Base-by-base conservation (phyloP, 2,888 invertebrate genomes). In the Drosophila niveifrons region DNA sequence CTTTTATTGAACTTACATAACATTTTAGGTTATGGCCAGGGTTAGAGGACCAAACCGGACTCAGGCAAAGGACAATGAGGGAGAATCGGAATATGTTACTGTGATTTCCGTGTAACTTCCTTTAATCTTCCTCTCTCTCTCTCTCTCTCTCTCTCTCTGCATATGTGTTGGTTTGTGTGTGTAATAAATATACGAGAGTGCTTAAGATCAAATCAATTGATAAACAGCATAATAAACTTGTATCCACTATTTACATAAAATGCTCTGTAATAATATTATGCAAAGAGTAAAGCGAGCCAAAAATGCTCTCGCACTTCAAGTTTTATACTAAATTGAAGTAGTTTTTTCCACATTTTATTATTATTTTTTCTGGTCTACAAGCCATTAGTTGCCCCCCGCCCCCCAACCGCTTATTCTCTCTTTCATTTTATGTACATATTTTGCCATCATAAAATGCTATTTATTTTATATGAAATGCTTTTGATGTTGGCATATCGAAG, bases 171-270 rank as follows among this genome's bases (percentile, higher is more conserved):
- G 50, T 51, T 23, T 57, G 69, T 75, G 70, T 71, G 63, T 72
- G 71, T 59, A 78, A 84, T 88, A 85, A 88, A 88, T 88, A 88
- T 79, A 79, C 82, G 70, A 88, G 80, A 78, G 84, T 85, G 79
- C 88, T 88, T 81, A 85, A 85, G 84, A 85, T 88, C 88, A 82
- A 88, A 88, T 85, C 84, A 85, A 88, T 85, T 85, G 88, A 85
- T 85, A 88, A 85, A 77, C 75, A 85, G 85, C 75, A 79, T 85
- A 85, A 85, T 85, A 85, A 85, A 85, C 88, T 85, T 85, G 81
- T 82, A 82, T 84, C 76, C 72, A 82, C 80, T 84, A 88, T 85
- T 85, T 82, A 79, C 86, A 85, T 85, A 85, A 72, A 84, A 85
- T 68, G 80, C 78, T 72, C 80, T 72, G 55, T 70, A 81, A 86